Evolutionary conservation across 53 echinoderm and acorn worm species (phyloP).

Genomic region (Apostichopus leukothele): DNA sequence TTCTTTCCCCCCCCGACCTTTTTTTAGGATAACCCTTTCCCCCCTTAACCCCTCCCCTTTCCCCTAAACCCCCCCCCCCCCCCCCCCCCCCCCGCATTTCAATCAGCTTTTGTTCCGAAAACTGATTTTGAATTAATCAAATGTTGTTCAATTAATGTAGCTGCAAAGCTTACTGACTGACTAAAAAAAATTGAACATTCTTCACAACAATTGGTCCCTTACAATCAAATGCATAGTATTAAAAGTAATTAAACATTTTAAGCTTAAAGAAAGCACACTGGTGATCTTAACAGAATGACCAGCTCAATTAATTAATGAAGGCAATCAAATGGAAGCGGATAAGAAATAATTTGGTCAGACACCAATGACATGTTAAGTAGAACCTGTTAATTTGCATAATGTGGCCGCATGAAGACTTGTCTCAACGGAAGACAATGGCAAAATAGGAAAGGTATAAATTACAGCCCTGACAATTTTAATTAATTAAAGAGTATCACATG

Average conservation of each 20-base stretch:
- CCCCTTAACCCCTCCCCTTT: too few relatives aligned
- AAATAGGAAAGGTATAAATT: neutral
- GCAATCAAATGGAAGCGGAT: neutral
- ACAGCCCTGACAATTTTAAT: too few relatives aligned
- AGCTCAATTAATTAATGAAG: neutral
- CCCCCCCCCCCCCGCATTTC: neutral
- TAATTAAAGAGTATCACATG: too few relatives aligned
- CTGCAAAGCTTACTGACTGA: too few relatives aligned
- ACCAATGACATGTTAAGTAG: neutral
- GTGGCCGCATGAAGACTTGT: neutral
- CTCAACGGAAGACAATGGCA: neutral
- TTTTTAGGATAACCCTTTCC: too few relatives aligned
- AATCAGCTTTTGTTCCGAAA: too few relatives aligned
- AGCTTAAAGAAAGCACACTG: neutral
- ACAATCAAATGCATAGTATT: too few relatives aligned
- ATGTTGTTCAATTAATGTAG: too few relatives aligned
- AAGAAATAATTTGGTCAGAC: neutral
- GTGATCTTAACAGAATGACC: neutral
- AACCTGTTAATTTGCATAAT: neutral
- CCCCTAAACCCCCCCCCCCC: neutral
- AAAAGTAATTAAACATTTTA: neutral
- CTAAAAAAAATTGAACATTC: too few relatives aligned
- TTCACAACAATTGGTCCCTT: too few relatives aligned
- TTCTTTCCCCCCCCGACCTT: too few relatives aligned
- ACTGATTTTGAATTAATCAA: too few relatives aligned